Base-by-base conservation (phyloP, 2,888 invertebrate species). In the Drosophila sordidula region DNA sequence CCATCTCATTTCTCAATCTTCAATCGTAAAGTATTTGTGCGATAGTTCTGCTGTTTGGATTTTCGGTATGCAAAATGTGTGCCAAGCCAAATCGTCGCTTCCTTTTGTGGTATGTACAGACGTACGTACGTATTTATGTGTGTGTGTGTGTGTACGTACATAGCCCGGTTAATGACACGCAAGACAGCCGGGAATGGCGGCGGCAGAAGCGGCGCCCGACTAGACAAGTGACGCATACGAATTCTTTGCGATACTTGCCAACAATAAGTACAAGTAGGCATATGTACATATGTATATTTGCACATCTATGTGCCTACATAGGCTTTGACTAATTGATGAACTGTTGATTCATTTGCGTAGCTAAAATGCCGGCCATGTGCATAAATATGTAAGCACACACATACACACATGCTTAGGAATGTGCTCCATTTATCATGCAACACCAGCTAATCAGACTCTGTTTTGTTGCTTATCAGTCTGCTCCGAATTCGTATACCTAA, bases 51-150 rank as follows among this genome's bases (percentile, higher is more conserved):
- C 55, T 65, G 62, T 76, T 72, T 71, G 72, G 57, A 61, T 74
- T 74, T 83, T 82, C 56, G 76, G 83, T 88, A 83, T 88, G 88
- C 83, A 79, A 88, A 83, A 83, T 88, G 89, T 83, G 83, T 83
- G 89, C 83, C 88, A 87, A 75, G 56, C 63, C 65, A 70, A 75
- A 72, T 49, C 44, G 71, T 61, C 34, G 68, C 54, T 78, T 78
- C 67, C 79, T 75, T 70, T 78, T 70, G 67, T 46, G 55, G 47
- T 16, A 39, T 49, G 36, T 12, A 45, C 29, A 44, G 36, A 18
- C 8, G 8, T 38, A 18, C 26, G 25, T 1, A 32, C 4, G 2
- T 52, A 38, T 8, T 12, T 36, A 22, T 18, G 18, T 36, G 25
- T 18, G 14, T 26, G 2, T 49, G 9, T 8, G 11, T 54, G 14